Evolutionary conservation across 2,797 vertebrate genomes (phyloP).

Genomic region (Myotis myotis): DNA sequence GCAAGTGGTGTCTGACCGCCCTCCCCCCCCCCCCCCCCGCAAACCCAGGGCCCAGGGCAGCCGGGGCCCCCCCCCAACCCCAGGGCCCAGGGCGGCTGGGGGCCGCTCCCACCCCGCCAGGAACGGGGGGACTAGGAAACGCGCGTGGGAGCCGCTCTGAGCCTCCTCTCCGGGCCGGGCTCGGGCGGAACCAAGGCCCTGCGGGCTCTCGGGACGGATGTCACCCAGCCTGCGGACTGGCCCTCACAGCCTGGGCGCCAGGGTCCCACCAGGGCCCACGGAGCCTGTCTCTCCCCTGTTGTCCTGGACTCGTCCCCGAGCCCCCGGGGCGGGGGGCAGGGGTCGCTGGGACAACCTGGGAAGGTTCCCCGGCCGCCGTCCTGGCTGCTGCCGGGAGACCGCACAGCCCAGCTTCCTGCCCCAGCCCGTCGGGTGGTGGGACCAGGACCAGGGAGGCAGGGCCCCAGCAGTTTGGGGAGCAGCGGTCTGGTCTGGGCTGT

Average conservation of each 20-base stretch:
- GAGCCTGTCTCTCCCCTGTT: background rate
- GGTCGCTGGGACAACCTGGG: background rate
- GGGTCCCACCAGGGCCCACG: background rate
- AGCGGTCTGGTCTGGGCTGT: background rate
- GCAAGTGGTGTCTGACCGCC: no score
- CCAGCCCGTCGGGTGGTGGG: accelerated
- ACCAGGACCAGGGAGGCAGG: background rate
- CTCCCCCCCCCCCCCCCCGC: no score
- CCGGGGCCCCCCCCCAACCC: background rate
- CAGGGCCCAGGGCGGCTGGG: no score
- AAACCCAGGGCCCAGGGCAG: no score
- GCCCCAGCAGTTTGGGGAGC: background rate
- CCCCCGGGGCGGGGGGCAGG: background rate
- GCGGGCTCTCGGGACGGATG: background rate
- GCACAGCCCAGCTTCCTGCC: background rate
- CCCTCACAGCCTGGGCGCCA: background rate
- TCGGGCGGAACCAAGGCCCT: accelerated
- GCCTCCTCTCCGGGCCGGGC: background rate
- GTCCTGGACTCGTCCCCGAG: accelerated
- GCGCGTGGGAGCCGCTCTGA: accelerated
- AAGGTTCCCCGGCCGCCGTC: background rate
- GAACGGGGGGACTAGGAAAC: background rate
- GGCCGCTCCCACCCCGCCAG: accelerated
- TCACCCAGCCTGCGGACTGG: accelerated
- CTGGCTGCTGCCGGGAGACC: background rate